Evolutionary conservation across 2,888 invertebrate genomes (phyloP), one percentile per base, ranked within the genome.

Genomic region (Patella caerulea): DNA sequence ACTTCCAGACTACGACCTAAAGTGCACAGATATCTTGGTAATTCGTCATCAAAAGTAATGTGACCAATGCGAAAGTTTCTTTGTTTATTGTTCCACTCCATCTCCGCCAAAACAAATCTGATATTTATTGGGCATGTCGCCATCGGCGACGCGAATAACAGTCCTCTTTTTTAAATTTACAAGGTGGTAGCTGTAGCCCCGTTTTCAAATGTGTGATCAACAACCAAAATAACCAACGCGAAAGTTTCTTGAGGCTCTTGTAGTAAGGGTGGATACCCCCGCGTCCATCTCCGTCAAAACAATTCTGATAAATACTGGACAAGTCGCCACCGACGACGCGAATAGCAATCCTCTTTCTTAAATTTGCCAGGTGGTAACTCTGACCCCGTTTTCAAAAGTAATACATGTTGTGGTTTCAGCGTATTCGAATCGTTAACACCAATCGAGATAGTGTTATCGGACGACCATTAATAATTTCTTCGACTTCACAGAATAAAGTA

Each of bases 71-170:
- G n/a, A n/a, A 19, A 19, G 74, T 59, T 55, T 56, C 17, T 59
- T n/a, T 59, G 59, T 52, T 53, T 19, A 17, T 59, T 55, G 7
- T 19, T 24, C 79, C 75, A 79, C 55, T 75, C 72, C 77, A 82
- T 19, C 79, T 65, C 9, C 29, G 65, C 79, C 81, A 79, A 55
- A 79, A 78, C 54, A 78, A 15, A 55, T 81, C 75, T 15, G 83
- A 74, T 24, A 81, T 15, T 54, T 81, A 81, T 54, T 81, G 82
- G 9, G 79, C 72, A 73, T 81, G 82, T 17, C 78, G 72, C 82
- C 82, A 82, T 54, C 76, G 71, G 4, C 83, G 70, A 29, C 72
- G 52, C 15, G 71, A 71, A 73, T 81, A 82, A 53, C 54, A 71
- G 72, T 81, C 80, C 12, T 74, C 55, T 65, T 80, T 77, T 17